A percentile compares a stretch with the other conserved stretches of the same genome.
These are phyloP conservation scores for Brachyhypopomus gauderio DNA, from an alignment of 2,113 vertebrate species.

Conservation along the genomic window DNA sequence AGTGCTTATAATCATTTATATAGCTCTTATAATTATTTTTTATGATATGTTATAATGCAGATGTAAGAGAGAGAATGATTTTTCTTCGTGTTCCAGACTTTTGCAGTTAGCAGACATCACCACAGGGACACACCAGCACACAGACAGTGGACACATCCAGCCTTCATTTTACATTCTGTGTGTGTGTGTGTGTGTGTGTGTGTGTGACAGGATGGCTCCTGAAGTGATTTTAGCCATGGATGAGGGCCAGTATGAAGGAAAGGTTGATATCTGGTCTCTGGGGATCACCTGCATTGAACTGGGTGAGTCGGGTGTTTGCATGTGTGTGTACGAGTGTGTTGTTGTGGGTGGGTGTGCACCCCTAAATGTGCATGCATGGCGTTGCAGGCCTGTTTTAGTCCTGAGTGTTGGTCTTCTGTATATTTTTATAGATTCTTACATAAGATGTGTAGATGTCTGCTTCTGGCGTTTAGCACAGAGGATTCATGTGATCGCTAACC, in stretches of 20 bases:
- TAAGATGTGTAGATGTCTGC: no score
- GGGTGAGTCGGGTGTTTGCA: conserved; percentile 76
- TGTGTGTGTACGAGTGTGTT: neutral
- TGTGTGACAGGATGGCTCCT: conserved; percentile 90
- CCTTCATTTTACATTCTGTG: neutral
- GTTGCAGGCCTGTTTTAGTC: no score
- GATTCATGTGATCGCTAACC: no score
- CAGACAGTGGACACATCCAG: neutral
- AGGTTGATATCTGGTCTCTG: conserved; percentile 97
- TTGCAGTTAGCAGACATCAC: neutral
- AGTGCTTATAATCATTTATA: no score
- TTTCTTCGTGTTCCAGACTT: neutral
- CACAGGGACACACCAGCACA: conserved; percentile 1
- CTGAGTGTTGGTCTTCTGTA: no score
- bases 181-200: conserved; percentile 38
- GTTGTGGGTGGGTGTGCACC: neutral
- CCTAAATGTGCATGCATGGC: neutral
- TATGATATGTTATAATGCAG: no score
- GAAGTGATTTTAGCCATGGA: conserved; percentile 99
- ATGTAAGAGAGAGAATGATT: neutral
- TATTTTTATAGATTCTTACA: no score
- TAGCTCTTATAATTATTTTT: no score
- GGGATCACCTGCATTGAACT: conserved; percentile 98
- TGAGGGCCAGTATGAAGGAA: conserved; percentile 97
- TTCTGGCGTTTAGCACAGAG: no score